Evolutionary conservation across 2,888 invertebrate species (phyloP).

Genomic region (Iselma pallidipennis): DNA sequence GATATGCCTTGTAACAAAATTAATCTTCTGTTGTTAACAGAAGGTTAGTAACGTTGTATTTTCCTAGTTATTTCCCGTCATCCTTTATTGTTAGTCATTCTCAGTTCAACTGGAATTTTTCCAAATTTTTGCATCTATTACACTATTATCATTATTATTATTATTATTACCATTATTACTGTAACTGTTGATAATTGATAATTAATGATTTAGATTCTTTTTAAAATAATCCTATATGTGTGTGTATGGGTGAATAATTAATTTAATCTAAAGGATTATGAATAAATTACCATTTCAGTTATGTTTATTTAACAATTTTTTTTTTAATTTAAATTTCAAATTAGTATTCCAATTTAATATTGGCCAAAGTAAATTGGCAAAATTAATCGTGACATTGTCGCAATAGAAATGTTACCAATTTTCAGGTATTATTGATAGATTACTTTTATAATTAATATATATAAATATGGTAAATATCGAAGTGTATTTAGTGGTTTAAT

Average conservation of each 20-base stretch:
- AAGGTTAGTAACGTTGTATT: neutral
- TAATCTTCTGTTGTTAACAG: neutral
- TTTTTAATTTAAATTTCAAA: neutral
- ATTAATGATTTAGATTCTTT: no score
- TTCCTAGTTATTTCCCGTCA: neutral
- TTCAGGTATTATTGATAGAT: neutral
- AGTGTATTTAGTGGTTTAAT: no score
- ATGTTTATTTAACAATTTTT: neutral
- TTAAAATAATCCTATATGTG: no score
- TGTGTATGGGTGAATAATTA: no score
- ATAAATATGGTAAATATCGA: no score
- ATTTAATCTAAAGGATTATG: neutral
- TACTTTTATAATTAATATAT: neutral
- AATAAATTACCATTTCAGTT: neutral
- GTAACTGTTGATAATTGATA: no score
- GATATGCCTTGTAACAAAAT: slow-evolving; percentile 6
- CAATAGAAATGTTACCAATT: neutral
- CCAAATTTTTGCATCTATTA: neutral
- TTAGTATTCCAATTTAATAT: no score
- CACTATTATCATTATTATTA: neutral
- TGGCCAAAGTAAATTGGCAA: no score
- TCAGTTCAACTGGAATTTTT: neutral
- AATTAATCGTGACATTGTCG: neutral
- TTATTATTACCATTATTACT: no score
- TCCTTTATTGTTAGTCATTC: neutral